These are phyloP conservation scores for Cromileptes altivelis DNA, from an alignment of 2,113 vertebrate genomes.

Conservation along the genomic window DNA sequence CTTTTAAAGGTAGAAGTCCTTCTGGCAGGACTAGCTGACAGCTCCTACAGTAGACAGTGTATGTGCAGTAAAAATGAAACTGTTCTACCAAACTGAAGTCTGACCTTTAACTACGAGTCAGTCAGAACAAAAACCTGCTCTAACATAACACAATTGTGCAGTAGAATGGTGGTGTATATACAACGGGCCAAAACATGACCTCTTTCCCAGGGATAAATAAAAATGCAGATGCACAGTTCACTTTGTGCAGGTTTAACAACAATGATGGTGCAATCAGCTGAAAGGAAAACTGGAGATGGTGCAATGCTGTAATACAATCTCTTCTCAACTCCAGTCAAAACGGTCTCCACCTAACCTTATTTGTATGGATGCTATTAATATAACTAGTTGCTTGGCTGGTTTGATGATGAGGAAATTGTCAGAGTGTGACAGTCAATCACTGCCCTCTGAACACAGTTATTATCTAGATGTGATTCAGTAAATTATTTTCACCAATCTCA, in stretches of 20 bases:
- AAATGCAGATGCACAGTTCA: slow-evolving; percentile 14
- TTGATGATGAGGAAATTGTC: slow-evolving; percentile 4
- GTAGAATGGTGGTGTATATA: background rate
- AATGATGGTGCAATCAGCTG: slow-evolving; percentile 4
- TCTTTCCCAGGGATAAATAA: background rate
- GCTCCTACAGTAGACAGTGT: background rate
- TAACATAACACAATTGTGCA: background rate
- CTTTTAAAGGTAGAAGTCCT: background rate
- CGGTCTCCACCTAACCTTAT: background rate
- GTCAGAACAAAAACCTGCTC: slow-evolving; percentile 7
- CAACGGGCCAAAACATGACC: slow-evolving; percentile 28
- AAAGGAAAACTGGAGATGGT: background rate
- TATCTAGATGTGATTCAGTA: background rate
- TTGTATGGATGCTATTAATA: background rate
- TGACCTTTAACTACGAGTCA: slow-evolving; percentile 14
- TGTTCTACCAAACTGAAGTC: background rate
- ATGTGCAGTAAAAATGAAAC: background rate
- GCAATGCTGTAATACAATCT: background rate
- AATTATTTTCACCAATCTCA: background rate
- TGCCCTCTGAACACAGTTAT: background rate
- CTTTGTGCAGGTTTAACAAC: background rate
- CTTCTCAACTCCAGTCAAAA: background rate
- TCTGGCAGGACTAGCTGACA: background rate
- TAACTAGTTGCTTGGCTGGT: background rate
- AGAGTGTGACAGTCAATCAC: background rate